These are phyloP conservation scores for Tragulus kanchil DNA, from an alignment of 2,113 vertebrate genomes.

Conservation along the genomic window DNA sequence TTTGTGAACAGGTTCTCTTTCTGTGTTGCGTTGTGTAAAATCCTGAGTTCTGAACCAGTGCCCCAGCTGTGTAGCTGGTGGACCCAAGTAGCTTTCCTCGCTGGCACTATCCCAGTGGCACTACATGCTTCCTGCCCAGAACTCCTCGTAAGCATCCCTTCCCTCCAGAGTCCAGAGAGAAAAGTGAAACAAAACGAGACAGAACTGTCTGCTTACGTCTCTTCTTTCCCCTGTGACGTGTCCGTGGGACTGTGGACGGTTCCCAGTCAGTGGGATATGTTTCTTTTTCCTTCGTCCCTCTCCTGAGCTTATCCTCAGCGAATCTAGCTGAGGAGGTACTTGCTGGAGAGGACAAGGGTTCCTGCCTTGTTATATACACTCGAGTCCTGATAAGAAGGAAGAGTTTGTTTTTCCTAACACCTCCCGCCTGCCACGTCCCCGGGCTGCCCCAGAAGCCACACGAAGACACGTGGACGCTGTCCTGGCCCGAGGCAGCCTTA, in stretches of 20 bases:
- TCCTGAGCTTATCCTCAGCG: neutral
- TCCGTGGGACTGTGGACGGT: neutral
- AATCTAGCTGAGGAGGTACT: neutral
- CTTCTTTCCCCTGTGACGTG: neutral
- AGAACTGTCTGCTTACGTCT: neutral
- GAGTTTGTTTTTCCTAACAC: conserved; percentile 21
- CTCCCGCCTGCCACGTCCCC: too few relatives aligned
- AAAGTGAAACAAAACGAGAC: neutral
- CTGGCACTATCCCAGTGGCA: neutral
- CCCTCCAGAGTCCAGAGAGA: neutral
- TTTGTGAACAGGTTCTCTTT: neutral
- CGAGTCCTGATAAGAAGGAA: neutral
- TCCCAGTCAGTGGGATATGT: neutral
- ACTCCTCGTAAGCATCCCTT: neutral
- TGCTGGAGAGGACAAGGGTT: neutral
- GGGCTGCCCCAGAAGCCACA: neutral
- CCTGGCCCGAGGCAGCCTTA: neutral
- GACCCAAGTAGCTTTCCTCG: neutral
- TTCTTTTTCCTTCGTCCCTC: neutral
- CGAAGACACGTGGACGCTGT: neutral
- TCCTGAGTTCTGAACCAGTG: neutral
- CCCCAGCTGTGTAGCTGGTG: neutral
- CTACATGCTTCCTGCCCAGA: neutral
- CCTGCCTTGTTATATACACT: neutral
- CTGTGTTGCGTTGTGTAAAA: neutral